Evolutionary conservation across 2,797 vertebrate genomes (phyloP).

Genomic region (Pempheris klunzingeri): DNA sequence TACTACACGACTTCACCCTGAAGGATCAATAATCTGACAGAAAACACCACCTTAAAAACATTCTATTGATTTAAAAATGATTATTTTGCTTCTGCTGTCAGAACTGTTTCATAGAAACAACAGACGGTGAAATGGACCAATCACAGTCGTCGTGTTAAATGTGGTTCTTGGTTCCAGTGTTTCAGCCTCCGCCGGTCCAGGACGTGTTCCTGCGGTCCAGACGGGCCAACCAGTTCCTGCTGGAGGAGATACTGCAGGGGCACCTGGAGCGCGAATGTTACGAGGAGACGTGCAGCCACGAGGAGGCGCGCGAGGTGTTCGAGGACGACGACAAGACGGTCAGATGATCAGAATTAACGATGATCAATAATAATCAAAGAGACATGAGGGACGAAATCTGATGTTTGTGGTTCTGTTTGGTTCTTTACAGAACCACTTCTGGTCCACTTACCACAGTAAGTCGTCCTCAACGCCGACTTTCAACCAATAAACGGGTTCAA

Average conservation of each 20-base stretch:
- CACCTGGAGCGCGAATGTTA: slow-evolving; percentile 92
- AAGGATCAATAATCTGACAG: too few relatives aligned
- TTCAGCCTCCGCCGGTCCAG: slow-evolving; percentile 75
- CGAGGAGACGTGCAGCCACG: slow-evolving; percentile 89
- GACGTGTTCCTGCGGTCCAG: slow-evolving; percentile 83
- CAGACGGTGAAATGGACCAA: too few relatives aligned
- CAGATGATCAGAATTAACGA: neutral
- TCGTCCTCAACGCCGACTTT: too few relatives aligned
- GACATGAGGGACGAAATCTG: too few relatives aligned
- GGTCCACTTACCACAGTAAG: slow-evolving; percentile 88
- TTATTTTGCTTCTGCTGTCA: too few relatives aligned
- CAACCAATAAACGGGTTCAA: too few relatives aligned
- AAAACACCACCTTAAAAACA: too few relatives aligned
- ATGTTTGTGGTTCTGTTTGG: neutral
- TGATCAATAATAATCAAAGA: too few relatives aligned
- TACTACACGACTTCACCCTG: too few relatives aligned
- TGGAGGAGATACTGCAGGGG: slow-evolving; percentile 91
- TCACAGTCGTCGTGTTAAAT: too few relatives aligned
- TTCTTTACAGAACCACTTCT: slow-evolving; percentile 85
- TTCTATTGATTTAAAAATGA: too few relatives aligned
- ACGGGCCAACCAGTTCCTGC: slow-evolving; percentile 82
- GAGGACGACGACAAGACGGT: slow-evolving; percentile 86
- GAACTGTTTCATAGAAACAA: too few relatives aligned
- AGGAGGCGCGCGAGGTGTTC: slow-evolving; percentile 92
- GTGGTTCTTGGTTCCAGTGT: slow-evolving; percentile 79